Base-by-base conservation (phyloP, 1,140 invertebrate genomes). In the Sycobia sp. region DNA sequence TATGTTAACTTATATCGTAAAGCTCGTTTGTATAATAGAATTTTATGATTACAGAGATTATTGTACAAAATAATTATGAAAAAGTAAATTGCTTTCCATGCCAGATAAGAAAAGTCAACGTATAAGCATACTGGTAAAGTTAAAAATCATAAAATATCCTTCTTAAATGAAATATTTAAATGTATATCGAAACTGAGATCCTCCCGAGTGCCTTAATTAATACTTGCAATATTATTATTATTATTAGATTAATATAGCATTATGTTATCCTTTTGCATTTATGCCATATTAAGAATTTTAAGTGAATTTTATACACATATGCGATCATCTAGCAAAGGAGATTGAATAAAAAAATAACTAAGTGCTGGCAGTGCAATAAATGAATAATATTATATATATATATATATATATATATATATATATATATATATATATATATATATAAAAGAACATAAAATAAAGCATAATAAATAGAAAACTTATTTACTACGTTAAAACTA, bases 281-380 rank as follows among this genome's bases (percentile, higher is more conserved):
- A 50, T 32, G 61, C 61, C 61, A 63, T 63, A 63, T 55, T 54
- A 54, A 27, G 22, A 62, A 39, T 36, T 20, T 46, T 61, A 62
- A 62, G 59, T 23, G 41, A n/a, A 27, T 32, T 32, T 51, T n/a
- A n/a, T n/a, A n/a, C n/a, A n/a, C n/a, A n/a, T n/a, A n/a, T n/a
- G n/a, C 20, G 23, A 39, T 27, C 23, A 25, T 49, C 53, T 32
- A 43, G 25, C 10, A 49, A 62, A 22, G 14, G 32, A 16, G n/a
- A 51, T 20, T 49, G 43, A 51, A 41, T 10, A 51, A 51, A 55
- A 10, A 55, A 59, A 49, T 39, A 54, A 55, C 46, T 9, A 53
- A 71, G 69, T 69, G 69, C 69, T 71, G 69, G 65, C 56, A 71
- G 69, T 71, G 69, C 69, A 71, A 71, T 65, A 63, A 25, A 41